Evolutionary conservation across 2,888 invertebrate species (phyloP).

Genomic region (Coenonympha glycerion): DNA sequence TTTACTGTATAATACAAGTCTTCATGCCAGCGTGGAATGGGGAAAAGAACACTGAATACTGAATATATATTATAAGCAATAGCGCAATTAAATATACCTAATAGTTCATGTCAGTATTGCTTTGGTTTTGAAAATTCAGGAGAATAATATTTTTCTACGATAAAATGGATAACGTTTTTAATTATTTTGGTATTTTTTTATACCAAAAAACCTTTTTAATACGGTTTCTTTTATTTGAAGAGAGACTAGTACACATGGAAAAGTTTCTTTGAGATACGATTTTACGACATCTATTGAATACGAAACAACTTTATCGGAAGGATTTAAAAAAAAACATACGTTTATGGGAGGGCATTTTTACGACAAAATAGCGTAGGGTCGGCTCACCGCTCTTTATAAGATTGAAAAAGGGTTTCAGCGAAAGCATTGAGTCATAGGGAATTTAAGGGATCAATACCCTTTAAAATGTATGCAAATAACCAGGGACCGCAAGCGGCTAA

Average conservation of each 20-base stretch:
- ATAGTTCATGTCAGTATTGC: too few relatives aligned
- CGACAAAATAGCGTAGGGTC: slow-evolving; percentile 8
- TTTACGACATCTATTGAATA: slow-evolving; percentile 14
- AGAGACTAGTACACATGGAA: background rate
- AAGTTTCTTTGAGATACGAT: background rate
- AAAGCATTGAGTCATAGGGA: slow-evolving; percentile 12
- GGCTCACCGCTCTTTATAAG: slow-evolving; percentile 9
- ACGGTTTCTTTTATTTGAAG: background rate
- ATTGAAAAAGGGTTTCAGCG: slow-evolving; percentile 11
- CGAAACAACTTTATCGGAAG: slow-evolving; percentile 9
- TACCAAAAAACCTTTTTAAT: background rate
- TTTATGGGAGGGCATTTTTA: slow-evolving; percentile 4
- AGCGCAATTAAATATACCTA: too few relatives aligned
- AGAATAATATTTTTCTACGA: too few relatives aligned
- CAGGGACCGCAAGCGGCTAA: slow-evolving; percentile 1
- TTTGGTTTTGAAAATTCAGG: too few relatives aligned
- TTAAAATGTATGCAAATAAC: slow-evolving; percentile 14
- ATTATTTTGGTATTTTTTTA: background rate
- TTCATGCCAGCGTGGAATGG: too few relatives aligned
- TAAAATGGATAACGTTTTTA: background rate
- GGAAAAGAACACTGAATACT: too few relatives aligned
- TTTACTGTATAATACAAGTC: too few relatives aligned
- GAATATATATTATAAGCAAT: too few relatives aligned
- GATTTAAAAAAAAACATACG: slow-evolving; percentile 9
- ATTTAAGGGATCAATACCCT: slow-evolving; percentile 14